Base-by-base conservation (phyloP, 2,797 vertebrate genomes). In the Mionectes olivaceus region DNA sequence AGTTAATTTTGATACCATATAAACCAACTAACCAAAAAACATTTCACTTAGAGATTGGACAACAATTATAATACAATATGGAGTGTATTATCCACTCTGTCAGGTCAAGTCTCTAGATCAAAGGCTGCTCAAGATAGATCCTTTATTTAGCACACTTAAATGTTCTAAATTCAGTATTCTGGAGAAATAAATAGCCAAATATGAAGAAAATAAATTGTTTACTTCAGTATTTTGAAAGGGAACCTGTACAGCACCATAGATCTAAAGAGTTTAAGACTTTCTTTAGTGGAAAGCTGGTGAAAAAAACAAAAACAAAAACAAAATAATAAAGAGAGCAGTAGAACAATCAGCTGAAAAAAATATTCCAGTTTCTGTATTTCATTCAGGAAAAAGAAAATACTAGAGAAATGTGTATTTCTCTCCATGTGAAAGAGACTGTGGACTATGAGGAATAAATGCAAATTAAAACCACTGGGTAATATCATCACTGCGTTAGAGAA, bases 21-120 rank as follows among this genome's bases (percentile, higher is more conserved):
- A 37, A 65, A 30, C 0, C 3, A 73, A 47, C 10, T 3, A 3
- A 41, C 1, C 2, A 39, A 19, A 37, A 61, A 19, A 0, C 2
- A 28, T 23, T 65, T 68, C 4, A 9, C 19, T 22, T 49, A 23
- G 41, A 68, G 5, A 41, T 39, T 60, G 5, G 44, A 13, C 15
- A 67, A 61, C 5, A 13, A 43, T 1, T 17, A 30, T 13, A 46
- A 13, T 32, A 46, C 6, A 37, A 41, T 35, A 33, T 16, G 39
- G 13, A 59, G 17, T 67, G 19, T 17, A 30, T 63, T 57, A 30
- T 46, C 18, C 4, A 9, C 50, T 65, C 67, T n/a, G 6, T 8
- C 39, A 33, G n/a, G n/a, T 78, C 35, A 49, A 10, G 5, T 41
- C 24, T 43, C 61, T 55, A 50, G 30, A 52, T 33, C 12, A 9